Evolutionary conservation across 2,113 vertebrate genomes (phyloP), one percentile per base, ranked within the genome.

Genomic region (Cololabis saira): DNA sequence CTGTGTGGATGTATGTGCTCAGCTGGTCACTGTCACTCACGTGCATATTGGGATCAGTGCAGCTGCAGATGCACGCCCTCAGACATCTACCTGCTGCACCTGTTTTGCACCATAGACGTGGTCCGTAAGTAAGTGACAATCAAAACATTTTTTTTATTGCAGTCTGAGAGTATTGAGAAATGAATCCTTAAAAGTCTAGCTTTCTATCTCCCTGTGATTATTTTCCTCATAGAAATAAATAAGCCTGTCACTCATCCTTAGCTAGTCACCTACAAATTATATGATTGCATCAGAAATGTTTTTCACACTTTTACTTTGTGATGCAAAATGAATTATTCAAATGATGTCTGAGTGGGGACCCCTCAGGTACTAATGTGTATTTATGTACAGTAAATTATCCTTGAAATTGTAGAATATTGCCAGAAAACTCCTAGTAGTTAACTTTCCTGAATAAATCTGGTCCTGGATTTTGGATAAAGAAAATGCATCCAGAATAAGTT

Each of bases 1-100:
- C 81, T 76, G 59, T 18, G 19, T 75, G 65, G 61, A 79, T 66
- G 70, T 61, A 50, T 30, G 67, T 68, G 42, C 44, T 76, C 53
- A 24, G 6, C 12, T 37, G 19, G 59, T 76, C 76, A 71, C 56
- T 77, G 61, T 53, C 54, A 33, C 53, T 50, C 67, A 50, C 40
- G 10, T 8, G 42, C 41, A 53, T 48, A 42, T 45, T 74, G 42
- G 66, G 43, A 63, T 66, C 24, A 3, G 15, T 21, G 13, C 2
- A 41, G 43, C 24, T 10, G 22, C 56, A 58, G 61, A 33, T 12
- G 16, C 37, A n/a, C 37, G 58, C 24, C 18, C 56, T n/a, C 14
- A 37, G 33, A 37, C 24, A 7, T 37, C 33, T 37, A 37, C 33
- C 33, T 37, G 33, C 33, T 37, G 33, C 33, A 37, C 33, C 33